Percentiles rank a stretch among this genome's conserved stretches.
These are phyloP conservation scores for Mycetomoellerius zeteki DNA, from an alignment of 1,140 invertebrate genomes.

Conservation along the genomic window DNA sequence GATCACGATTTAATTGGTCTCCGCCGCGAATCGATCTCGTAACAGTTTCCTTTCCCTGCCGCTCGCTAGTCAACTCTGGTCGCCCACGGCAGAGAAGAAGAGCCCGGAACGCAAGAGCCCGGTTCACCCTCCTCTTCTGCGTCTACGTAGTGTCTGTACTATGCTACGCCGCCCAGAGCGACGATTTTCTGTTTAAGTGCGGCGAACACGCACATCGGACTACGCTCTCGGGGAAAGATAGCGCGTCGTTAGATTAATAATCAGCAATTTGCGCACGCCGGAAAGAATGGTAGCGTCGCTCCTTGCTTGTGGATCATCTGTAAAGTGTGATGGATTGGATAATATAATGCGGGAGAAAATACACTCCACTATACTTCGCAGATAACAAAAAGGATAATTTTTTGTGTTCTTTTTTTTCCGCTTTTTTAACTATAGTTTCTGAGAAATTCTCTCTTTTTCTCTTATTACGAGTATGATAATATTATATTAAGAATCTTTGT, in stretches of 20 bases:
- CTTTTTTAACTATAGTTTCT: background rate
- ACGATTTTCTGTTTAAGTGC: slow-evolving; percentile 61
- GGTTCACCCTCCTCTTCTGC: background rate
- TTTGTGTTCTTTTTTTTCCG: background rate
- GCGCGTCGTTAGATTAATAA: slow-evolving; percentile 64
- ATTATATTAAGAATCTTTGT: too few relatives aligned
- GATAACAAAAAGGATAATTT: background rate
- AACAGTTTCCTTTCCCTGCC: slow-evolving; percentile 23
- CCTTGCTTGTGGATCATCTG: slow-evolving; percentile 38
- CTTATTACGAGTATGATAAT: too few relatives aligned
- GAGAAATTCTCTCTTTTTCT: too few relatives aligned
- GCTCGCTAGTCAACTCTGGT: background rate
- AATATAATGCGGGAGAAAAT: background rate
- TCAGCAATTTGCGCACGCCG: slow-evolving; percentile 57
- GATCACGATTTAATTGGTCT: slow-evolving; percentile 75
- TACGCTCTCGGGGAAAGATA: slow-evolving; percentile 47
- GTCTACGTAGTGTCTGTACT: slow-evolving; percentile 50
- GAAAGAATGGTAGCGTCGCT: slow-evolving; percentile 37
- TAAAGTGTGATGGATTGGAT: slow-evolving; percentile 53
- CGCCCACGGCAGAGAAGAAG: slow-evolving; percentile 41
- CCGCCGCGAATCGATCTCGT: slow-evolving; percentile 71
- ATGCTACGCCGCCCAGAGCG: slow-evolving; percentile 36
- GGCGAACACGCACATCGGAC: slow-evolving; percentile 29
- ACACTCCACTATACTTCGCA: too few relatives aligned
- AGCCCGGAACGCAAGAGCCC: slow-evolving; percentile 10